These are phyloP conservation scores for Apogon talboti DNA, from an alignment of 2,797 vertebrate genomes.

Conservation along the genomic window DNA sequence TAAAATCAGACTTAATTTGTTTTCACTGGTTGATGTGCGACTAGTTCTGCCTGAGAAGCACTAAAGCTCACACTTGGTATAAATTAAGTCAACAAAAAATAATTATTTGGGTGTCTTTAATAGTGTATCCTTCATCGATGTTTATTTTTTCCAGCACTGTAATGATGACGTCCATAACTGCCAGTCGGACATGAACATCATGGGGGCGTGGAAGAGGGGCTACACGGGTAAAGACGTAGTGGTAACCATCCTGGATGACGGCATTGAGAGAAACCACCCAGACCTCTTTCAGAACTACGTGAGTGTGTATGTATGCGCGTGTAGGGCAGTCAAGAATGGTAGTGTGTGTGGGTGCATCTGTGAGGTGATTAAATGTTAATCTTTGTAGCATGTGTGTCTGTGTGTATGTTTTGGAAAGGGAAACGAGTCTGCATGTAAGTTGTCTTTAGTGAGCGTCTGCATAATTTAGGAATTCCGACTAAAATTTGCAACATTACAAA, in stretches of 20 bases:
- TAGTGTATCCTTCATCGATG: background rate
- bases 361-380: background rate
- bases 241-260: constrained; percentile 96
- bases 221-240: constrained; percentile 98
- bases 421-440: background rate
- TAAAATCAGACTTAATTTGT: constrained; percentile 5
- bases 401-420: background rate
- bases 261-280: constrained; percentile 96
- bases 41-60: background rate
- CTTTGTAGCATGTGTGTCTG: constrained; percentile 2
- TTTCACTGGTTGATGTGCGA: constrained; percentile 21
- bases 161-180: constrained; percentile 95
- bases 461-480: background rate
- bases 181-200: constrained; percentile 98
- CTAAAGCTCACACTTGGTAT: background rate
- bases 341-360: constrained; percentile 4
- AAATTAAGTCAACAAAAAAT: background rate
- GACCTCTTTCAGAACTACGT: constrained; percentile 97
- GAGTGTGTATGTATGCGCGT: constrained; percentile 81
- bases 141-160: constrained; percentile 87
- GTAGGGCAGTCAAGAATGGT: constrained; percentile 26
- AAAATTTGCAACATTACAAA: background rate
- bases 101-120: background rate
- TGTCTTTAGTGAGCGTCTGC: background rate
- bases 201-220: constrained; percentile 98